phyloP scores from a whole-genome alignment of 2,888 invertebrate genomes.

The Syritta pipiens region DNA sequence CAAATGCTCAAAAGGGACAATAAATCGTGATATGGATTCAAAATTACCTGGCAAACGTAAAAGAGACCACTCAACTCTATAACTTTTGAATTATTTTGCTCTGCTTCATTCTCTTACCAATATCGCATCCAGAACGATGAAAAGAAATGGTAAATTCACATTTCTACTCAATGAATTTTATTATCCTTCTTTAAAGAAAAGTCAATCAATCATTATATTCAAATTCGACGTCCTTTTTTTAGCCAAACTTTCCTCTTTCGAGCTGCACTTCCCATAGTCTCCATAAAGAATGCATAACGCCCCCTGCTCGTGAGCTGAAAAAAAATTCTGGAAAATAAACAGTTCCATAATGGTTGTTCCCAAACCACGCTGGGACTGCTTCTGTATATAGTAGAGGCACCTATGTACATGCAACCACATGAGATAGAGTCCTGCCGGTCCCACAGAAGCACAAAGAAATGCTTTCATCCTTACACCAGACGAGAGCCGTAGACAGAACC shows the following conservation, averaged over 20 bases:
- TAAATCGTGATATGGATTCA: background rate
- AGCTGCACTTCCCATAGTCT: conserved; percentile 48
- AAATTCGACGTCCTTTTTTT: conserved; percentile 62
- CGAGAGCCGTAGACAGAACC: conserved; percentile 53
- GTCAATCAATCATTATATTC: conserved; percentile 70
- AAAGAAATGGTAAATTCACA: conserved; percentile 58
- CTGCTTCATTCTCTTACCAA: background rate
- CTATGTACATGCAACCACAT: conserved; percentile 21
- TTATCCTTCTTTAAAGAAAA: conserved; percentile 57
- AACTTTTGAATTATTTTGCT: background rate
- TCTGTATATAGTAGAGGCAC: conserved; percentile 30
- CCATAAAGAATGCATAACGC: conserved; percentile 45
- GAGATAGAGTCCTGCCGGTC: conserved; percentile 16
- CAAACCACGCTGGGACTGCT: conserved; percentile 31
- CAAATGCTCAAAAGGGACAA: background rate
- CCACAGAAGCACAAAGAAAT: conserved; percentile 27
- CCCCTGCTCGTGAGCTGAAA: conserved; percentile 15
- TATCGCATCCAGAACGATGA: too few species aligned
- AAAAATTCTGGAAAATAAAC: conserved; percentile 62
- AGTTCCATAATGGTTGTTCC: conserved; percentile 64
- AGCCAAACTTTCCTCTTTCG: conserved; percentile 31
- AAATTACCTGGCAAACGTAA: background rate
- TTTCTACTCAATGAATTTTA: conserved; percentile 64
- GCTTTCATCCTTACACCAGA: conserved; percentile 51
- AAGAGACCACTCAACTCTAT: background rate